Evolutionary conservation across 2,797 vertebrate species (phyloP).

Genomic region (Centropyge bicolor): DNA sequence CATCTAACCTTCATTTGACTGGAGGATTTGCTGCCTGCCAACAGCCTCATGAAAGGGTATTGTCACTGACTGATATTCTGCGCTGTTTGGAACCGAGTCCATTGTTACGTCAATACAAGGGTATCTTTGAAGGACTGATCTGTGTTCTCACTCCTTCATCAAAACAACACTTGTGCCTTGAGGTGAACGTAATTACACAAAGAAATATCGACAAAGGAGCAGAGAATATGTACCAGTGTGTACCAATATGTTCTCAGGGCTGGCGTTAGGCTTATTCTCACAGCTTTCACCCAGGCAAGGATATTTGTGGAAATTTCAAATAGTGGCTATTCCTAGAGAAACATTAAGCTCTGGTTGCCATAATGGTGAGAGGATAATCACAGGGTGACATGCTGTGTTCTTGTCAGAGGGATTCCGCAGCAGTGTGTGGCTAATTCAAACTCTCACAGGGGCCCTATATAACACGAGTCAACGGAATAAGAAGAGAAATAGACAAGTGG

Average conservation of each 20-base stretch:
- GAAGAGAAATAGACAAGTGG: conserved; percentile 13
- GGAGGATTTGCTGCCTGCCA: conserved; percentile 54
- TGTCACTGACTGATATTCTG: conserved; percentile 55
- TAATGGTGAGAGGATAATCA: conserved; percentile 67
- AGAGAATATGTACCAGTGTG: conserved; percentile 12
- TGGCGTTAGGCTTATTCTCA: conserved; percentile 24
- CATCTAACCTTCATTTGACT: conserved; percentile 59
- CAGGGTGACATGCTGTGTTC: conserved; percentile 48
- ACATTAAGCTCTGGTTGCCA: conserved; percentile 50
- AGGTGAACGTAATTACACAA: conserved; percentile 30
- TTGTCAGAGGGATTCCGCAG: conserved; percentile 51
- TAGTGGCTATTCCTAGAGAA: conserved; percentile 53
- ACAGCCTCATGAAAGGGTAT: conserved; percentile 52
- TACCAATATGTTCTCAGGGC: conserved; percentile 2
- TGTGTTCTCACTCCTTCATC: conserved; percentile 35
- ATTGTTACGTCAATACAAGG: conserved; percentile 51
- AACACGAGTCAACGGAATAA: conserved; percentile 19
- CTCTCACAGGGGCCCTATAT: conserved; percentile 18
- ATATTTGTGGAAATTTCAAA: conserved; percentile 63
- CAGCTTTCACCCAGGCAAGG: conserved; percentile 18
- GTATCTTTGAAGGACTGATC: conserved; percentile 52
- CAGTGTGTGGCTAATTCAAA: conserved; percentile 44
- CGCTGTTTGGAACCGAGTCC: conserved; percentile 35
- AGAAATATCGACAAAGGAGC: conserved; percentile 22
- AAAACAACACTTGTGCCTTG: conserved; percentile 34